These are phyloP conservation scores for Ovibos moschatus DNA, from an alignment of 2,113 vertebrate species.

Conservation along the genomic window DNA sequence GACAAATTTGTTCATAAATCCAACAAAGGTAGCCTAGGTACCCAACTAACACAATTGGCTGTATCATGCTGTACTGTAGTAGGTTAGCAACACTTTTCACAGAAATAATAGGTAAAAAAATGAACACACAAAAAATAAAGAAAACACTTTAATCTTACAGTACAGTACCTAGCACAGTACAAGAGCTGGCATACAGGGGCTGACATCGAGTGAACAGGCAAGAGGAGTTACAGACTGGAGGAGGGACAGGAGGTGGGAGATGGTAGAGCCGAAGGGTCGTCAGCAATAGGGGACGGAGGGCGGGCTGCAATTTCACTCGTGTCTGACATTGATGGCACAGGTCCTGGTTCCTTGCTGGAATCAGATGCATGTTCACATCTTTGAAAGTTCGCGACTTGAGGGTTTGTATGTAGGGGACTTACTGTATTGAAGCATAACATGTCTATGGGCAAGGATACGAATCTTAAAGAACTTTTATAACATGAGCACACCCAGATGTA, in stretches of 20 bases:
- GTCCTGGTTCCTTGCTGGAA: neutral
- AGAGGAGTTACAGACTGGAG: neutral
- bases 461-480: neutral
- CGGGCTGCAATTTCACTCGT: neutral
- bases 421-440: neutral
- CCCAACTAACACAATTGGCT: neutral
- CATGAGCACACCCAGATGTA: neutral
- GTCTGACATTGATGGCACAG: neutral
- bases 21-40: neutral
- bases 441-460: neutral
- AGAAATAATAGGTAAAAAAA: neutral
- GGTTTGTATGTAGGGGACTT: neutral
- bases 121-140: neutral
- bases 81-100: neutral
- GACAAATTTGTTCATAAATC: neutral
- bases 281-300: neutral
- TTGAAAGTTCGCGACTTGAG: neutral
- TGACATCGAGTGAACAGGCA: neutral
- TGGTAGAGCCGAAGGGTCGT: neutral
- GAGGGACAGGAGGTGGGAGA: neutral
- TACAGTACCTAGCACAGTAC: neutral
- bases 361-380: neutral
- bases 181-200: neutral
- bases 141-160: neutral
- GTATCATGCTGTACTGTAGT: neutral